Percentiles rank a stretch among this genome's conserved stretches.
Evolutionary conservation across 2,113 vertebrate species (phyloP).

Genomic region (Chionomys nivalis): DNA sequence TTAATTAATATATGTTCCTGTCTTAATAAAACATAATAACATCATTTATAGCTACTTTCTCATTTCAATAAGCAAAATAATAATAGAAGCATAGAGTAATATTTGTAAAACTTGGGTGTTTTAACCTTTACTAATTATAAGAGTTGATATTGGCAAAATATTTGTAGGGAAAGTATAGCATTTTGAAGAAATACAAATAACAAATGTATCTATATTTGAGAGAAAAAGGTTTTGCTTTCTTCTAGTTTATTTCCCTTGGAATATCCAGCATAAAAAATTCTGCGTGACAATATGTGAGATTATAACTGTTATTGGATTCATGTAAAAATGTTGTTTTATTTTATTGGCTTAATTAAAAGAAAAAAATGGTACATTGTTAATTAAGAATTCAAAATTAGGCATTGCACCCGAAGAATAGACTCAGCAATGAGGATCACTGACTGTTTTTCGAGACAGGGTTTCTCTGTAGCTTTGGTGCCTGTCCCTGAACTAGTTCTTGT

Average conservation of each 20-base stretch:
- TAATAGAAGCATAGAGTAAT: background rate
- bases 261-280: background rate
- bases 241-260: background rate
- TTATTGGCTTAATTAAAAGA: slow-evolving; percentile 7
- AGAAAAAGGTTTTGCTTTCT: background rate
- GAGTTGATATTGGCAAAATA: background rate
- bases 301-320: background rate
- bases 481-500: too few relatives aligned
- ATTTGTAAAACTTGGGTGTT: background rate
- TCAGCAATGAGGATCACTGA: too few relatives aligned
- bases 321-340: slow-evolving; percentile 38
- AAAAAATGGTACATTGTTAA: background rate
- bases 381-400: background rate
- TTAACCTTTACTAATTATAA: background rate
- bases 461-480: too few relatives aligned
- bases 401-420: background rate
- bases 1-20: background rate
- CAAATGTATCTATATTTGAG: background rate
- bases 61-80: background rate
- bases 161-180: background rate
- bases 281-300: background rate
- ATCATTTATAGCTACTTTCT: slow-evolving; percentile 7
- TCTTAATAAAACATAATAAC: background rate
- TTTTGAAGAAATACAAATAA: background rate
- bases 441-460: too few relatives aligned